Evolutionary conservation across 1,140 invertebrate genomes (phyloP), one percentile per base, ranked within the genome.

Genomic region (Pantala flavescens): DNA sequence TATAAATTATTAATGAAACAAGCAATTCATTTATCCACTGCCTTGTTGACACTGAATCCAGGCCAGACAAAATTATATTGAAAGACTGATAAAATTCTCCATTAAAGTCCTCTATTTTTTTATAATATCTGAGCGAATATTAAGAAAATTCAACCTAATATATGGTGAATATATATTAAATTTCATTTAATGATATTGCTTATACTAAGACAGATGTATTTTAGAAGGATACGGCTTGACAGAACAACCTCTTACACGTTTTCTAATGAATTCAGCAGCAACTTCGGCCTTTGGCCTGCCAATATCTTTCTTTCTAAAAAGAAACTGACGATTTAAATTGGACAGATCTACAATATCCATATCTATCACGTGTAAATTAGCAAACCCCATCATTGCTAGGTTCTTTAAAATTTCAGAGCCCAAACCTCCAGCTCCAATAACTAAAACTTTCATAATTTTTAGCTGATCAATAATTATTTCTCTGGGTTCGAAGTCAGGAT

Each of bases 281-380:
- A 95, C 91, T 82, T 97, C 92, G 0, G 97, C 95, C 85, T 99
- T 99, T 0, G 96, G 91, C 71, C 87, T 85, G 0, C 97, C 97
- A 79, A 99, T 94, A 84, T 99, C 97, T 80, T 91, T 91, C 73
- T 91, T 90, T 43, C 97, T 89, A 83, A 99, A 99, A 21, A 99
- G 83, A 83, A 99, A 99, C 81, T 99, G 97, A 74, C 97, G 86
- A 83, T 99, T 99, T 55, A 99, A 87, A 85, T 99, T 99, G 3
- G 97, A 98, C 71, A 99, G 83, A 83, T 99, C 97, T 78, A 99
- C 98, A 0, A 93, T 97, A 82, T 99, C 97, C 97, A 99, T 99
- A 82, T 99, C 97, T 75, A 99, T 97, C 0, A 99, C 90, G 83
- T 98, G 91, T 77, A 99, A 90, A 78, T 97, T 89, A 77, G 89